Evolutionary conservation across 2,113 vertebrate genomes (phyloP).

Genomic region (chimpanzee (Pan troglodytes)): DNA sequence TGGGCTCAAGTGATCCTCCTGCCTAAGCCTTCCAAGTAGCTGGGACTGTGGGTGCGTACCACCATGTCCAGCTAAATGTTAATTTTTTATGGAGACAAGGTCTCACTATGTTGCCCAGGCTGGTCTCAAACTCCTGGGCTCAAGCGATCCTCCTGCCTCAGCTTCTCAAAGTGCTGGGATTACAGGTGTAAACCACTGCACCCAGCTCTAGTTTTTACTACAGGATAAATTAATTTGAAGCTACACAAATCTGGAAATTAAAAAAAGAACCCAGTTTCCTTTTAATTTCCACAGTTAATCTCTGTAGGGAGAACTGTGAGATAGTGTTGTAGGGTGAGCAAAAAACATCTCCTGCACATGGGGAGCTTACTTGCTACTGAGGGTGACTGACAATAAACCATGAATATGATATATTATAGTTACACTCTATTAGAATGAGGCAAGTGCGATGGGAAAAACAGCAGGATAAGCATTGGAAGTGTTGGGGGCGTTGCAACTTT

Average conservation of each 20-base stretch:
- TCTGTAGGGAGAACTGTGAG: neutral
- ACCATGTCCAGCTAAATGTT: too few species aligned
- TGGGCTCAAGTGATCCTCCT: too few species aligned
- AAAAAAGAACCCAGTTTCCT: neutral
- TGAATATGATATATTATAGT: neutral
- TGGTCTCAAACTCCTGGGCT: too few species aligned
- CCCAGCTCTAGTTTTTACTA: neutral
- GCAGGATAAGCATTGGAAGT: neutral
- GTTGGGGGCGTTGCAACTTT: neutral
- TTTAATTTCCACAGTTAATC: neutral
- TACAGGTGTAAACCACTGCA: neutral
- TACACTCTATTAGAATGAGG: neutral
- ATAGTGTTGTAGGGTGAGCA: neutral
- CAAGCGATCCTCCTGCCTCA: too few species aligned
- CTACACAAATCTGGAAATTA: constrained; percentile 19
- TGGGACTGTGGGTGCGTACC: too few species aligned
- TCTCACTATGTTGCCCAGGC: too few species aligned
- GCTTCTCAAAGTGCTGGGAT: too few species aligned
- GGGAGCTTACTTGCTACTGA: neutral
- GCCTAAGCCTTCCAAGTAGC: too few species aligned
- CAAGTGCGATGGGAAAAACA: neutral
- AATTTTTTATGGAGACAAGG: too few species aligned
- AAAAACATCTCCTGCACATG: neutral
- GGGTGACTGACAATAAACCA: neutral
- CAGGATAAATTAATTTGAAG: constrained; percentile 26